Conservation (phyloP, 2,888 invertebrate species). For the Diloba caeruleocephala region DNA sequence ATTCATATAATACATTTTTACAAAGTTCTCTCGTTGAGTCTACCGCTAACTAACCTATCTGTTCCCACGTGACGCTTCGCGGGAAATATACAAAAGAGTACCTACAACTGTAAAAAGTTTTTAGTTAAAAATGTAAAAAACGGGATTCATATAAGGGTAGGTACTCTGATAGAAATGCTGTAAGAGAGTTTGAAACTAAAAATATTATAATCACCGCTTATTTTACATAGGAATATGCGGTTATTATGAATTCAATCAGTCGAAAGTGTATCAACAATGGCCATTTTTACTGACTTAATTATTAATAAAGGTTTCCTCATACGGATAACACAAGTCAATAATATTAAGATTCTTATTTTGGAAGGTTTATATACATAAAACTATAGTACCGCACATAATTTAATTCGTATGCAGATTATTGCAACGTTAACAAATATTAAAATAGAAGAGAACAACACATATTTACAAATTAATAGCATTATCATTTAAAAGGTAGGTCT, state of each 20-base stretch:
- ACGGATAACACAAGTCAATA: background rate
- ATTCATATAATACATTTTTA: constrained; percentile 85
- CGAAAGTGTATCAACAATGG: too few species aligned
- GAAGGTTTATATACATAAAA: background rate
- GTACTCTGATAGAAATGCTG: constrained; percentile 43
- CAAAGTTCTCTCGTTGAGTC: constrained; percentile 76
- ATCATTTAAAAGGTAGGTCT: constrained; percentile 19
- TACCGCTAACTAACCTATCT: constrained; percentile 55
- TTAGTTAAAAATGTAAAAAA: constrained; percentile 43
- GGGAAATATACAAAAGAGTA: constrained; percentile 59
- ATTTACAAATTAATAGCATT: constrained; percentile 43
- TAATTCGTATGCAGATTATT: background rate
- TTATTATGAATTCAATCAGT: too few species aligned
- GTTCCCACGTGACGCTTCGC: constrained; percentile 41
- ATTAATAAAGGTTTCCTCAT: background rate
- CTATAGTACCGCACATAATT: constrained; percentile 15
- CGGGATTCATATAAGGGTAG: constrained; percentile 15
- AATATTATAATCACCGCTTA: too few species aligned
- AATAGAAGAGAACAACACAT: constrained; percentile 29
- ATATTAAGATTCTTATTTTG: too few species aligned
- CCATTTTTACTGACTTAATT: background rate
- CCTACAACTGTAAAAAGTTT: constrained; percentile 47
- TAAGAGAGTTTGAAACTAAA: constrained; percentile 6
- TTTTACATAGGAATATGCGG: too few species aligned
- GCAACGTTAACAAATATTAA: constrained; percentile 9